A percentile compares a stretch with the other conserved stretches of the same genome.
Evolutionary conservation across 2,888 invertebrate genomes (phyloP).

Genomic region (Daptonema setosum): DNA sequence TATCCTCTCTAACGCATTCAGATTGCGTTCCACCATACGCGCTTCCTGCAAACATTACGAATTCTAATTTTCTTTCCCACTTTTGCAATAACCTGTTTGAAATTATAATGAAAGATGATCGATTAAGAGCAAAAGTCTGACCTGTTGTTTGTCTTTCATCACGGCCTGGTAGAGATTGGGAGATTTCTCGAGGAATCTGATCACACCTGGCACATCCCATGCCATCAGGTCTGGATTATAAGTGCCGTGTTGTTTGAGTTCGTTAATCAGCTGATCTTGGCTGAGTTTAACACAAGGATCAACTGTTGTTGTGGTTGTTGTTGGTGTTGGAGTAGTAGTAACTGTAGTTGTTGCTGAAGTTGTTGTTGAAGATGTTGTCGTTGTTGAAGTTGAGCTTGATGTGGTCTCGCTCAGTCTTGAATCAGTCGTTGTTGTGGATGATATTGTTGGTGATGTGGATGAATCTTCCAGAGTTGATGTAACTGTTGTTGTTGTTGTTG

Average conservation of each 20-base stretch:
- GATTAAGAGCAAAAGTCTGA: too few species aligned
- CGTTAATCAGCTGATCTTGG: constrained; percentile 5
- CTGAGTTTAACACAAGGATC: constrained; percentile 3
- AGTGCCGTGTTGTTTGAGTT: constrained; percentile 8
- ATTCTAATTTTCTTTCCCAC: too few species aligned
- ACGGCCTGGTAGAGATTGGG: too few species aligned
- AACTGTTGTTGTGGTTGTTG: background rate
- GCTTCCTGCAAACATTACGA: too few species aligned
- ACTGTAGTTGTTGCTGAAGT: background rate
- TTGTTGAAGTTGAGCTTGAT: too few species aligned
- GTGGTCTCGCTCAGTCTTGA: background rate
- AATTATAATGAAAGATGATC: too few species aligned
- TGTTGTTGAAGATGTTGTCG: too few species aligned
- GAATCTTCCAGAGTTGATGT: too few species aligned
- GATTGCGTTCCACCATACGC: constrained; percentile 18
- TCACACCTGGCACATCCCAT: constrained; percentile 25
- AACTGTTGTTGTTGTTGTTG: too few species aligned
- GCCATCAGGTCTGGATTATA: constrained; percentile 22
- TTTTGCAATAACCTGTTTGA: too few species aligned
- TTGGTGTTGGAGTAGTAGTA: background rate
- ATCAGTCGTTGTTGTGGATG: background rate
- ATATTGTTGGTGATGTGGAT: background rate
- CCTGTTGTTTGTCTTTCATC: too few species aligned
- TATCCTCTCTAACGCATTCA: constrained; percentile 22
- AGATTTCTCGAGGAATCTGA: constrained; percentile 19